phyloP scores from a whole-genome alignment of 2,797 vertebrate genomes.

The Eleutherodactylus coqui region DNA sequence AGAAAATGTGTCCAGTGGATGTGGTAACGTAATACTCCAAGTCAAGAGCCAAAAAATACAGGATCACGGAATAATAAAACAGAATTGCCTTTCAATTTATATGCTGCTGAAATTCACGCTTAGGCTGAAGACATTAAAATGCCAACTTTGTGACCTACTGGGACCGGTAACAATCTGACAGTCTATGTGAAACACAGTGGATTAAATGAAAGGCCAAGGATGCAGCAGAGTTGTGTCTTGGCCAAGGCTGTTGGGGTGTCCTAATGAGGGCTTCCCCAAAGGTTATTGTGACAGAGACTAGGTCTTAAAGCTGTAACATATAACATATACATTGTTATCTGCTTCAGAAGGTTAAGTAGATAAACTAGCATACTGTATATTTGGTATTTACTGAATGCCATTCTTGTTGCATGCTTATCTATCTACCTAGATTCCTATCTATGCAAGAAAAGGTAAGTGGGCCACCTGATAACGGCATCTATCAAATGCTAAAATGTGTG shows the following conservation, averaged over 20 bases:
- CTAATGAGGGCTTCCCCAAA: constrained; percentile 38
- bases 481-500: too few relatives aligned
- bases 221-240: constrained; percentile 37
- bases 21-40: constrained; percentile 30
- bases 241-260: constrained; percentile 45
- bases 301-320: constrained; percentile 37
- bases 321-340: not conserved
- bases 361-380: not conserved
- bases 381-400: too few relatives aligned
- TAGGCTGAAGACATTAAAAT: constrained; percentile 15
- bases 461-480: too few relatives aligned
- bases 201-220: constrained; percentile 50
- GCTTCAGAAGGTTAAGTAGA: not conserved
- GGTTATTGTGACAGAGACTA: constrained; percentile 1
- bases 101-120: constrained; percentile 49
- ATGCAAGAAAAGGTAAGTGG: too few relatives aligned
- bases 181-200: constrained; percentile 49
- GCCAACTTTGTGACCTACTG: constrained; percentile 56
- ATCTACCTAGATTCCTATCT: too few relatives aligned
- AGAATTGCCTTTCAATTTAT: constrained; percentile 53
- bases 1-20: constrained; percentile 7
- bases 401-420: too few relatives aligned
- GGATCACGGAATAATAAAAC: constrained; percentile 47
- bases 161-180: constrained; percentile 54
- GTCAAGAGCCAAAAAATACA: constrained; percentile 54